Evolutionary conservation across 2,888 invertebrate genomes (phyloP).

Genomic region (Stenodema calcarata): DNA sequence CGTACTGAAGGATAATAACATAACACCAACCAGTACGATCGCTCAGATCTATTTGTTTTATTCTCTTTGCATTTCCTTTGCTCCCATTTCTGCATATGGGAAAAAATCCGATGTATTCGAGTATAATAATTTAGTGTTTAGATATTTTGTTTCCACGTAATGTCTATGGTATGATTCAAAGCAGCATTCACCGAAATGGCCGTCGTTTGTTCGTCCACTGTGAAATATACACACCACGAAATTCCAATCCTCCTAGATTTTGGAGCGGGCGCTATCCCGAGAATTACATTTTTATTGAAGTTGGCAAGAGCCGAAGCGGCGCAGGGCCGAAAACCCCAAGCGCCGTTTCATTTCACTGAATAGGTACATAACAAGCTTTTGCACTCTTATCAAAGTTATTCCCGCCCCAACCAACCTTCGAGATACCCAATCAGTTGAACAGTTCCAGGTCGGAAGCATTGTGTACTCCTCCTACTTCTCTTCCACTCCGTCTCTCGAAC

Average conservation of each 20-base stretch:
- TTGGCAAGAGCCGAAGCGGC: neutral
- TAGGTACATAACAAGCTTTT: constrained; percentile 45
- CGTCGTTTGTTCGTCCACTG: neutral
- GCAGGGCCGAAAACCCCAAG: neutral
- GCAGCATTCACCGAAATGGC: too few relatives aligned
- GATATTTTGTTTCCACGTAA: too few relatives aligned
- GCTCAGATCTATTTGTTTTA: too few relatives aligned
- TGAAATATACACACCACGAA: neutral
- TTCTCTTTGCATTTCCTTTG: too few relatives aligned
- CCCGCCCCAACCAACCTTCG: constrained; percentile 25
- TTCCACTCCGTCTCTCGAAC: neutral
- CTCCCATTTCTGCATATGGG: too few relatives aligned
- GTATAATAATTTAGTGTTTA: too few relatives aligned
- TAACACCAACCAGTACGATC: too few relatives aligned
- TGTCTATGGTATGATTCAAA: too few relatives aligned
- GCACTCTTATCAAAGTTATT: constrained; percentile 42
- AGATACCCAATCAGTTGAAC: constrained; percentile 35
- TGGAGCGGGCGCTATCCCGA: neutral
- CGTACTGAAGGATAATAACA: too few relatives aligned
- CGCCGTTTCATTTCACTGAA: constrained; percentile 37
- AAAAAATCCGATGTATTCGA: too few relatives aligned
- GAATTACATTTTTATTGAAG: neutral
- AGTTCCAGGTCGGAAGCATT: constrained; percentile 17
- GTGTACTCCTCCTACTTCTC: neutral
- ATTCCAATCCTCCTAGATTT: neutral